phyloP scores from a whole-genome alignment of 2,888 invertebrate species.

The Quadroppia sp. region DNA sequence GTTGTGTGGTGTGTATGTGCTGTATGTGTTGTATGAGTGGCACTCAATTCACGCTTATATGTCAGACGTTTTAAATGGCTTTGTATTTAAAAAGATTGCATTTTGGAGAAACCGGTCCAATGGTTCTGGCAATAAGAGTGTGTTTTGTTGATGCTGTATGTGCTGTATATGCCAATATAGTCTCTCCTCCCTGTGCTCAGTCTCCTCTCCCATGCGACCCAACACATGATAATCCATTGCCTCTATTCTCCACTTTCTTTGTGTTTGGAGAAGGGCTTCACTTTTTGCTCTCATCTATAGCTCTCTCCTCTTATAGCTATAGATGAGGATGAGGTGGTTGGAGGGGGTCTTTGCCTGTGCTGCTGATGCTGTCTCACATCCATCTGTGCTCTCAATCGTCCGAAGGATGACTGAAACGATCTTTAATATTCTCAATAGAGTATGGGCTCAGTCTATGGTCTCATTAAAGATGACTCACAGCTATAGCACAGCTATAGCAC shows the following conservation, averaged over 20 bases:
- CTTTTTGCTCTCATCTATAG: conserved; percentile 15
- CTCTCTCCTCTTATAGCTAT: not conserved
- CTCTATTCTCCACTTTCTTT: conserved; percentile 35
- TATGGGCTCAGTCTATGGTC: conserved; percentile 22
- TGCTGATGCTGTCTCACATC: not conserved
- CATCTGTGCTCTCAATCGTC: conserved; percentile 35
- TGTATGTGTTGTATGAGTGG: not conserved
- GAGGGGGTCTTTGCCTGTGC: conserved; percentile 14
- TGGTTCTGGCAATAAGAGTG: conserved; percentile 22
- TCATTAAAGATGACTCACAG: conserved; percentile 38
- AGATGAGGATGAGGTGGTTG: conserved; percentile 33
- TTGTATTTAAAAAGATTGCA: conserved; percentile 30
- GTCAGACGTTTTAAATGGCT: conserved; percentile 15
- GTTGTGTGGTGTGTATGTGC: not conserved
- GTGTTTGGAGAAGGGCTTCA: conserved; percentile 28
- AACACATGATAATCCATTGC: conserved; percentile 36
- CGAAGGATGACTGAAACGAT: conserved; percentile 34
- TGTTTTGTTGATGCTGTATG: not conserved
- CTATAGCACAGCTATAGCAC: conserved; percentile 23
- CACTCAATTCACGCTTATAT: conserved; percentile 12
- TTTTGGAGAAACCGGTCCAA: conserved; percentile 20
- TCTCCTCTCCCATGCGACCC: conserved; percentile 26
- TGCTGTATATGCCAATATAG: not conserved
- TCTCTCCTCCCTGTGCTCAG: not conserved
- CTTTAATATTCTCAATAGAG: conserved; percentile 23